Evolutionary conservation across 2,888 invertebrate genomes (phyloP), one percentile per base, ranked within the genome.

Genomic region (Parasteatoda lunata): DNA sequence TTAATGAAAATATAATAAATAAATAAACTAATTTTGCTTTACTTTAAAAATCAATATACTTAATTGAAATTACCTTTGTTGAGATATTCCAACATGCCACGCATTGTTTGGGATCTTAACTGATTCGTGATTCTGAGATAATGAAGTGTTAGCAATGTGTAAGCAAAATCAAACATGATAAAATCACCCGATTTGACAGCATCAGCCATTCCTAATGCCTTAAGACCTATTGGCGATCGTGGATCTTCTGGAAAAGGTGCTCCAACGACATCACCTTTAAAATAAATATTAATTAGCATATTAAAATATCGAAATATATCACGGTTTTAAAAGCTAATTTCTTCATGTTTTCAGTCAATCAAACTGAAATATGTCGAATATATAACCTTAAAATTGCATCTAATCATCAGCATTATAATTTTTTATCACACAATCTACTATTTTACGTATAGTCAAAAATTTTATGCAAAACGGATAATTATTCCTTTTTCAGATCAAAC

Each of bases 71-170:
- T 79, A 89, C 89, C 89, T 69, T 88, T 75, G 89, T 92, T 92
- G 84, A 92, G 90, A 78, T 91, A 91, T 30, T 91, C 91, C 73
- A 94, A 92, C 8, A 92, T 91, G 48, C 90, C 89, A 69, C 91
- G 90, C 65, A 92, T 90, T 3, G 91, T 90, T 4, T 91, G 90
- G 11, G 91, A 89, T 91, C 91, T 94, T 52, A 93, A 90, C 90
- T 93, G 93, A 89, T 93, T 93, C 4, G 93, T 93, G 8, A 93
- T 90, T n/a, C 93, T 90, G 86, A 94, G 92, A 90, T 94, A 94
- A 89, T 92, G 92, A 59, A 94, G 91, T 4, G 93, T 93, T 91
- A 93, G 92, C 48, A 94, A 90, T 90, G 93, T 94, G 87, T 93
- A 92, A 4, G 93, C 93, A 89, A 94, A 93, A 90, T 93, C 93